Evolutionary conservation across 2,797 vertebrate species (phyloP).

Genomic region (Rhabdophis nuchalis): DNA sequence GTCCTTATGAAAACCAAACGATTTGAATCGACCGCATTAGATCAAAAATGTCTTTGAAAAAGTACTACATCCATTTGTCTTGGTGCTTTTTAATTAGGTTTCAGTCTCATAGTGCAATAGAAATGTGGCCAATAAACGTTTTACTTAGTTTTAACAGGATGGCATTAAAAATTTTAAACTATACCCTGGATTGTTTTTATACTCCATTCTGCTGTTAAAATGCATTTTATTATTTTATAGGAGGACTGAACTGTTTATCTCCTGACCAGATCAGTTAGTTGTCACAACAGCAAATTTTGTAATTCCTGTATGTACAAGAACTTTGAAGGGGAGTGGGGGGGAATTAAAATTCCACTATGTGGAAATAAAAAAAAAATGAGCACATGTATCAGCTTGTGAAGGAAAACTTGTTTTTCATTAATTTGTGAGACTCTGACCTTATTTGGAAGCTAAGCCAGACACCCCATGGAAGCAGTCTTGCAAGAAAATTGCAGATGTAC

Average conservation of each 20-base stretch:
- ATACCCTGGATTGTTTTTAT: background rate
- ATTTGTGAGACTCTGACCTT: background rate
- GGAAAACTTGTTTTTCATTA: background rate
- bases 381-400: background rate
- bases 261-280: background rate
- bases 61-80: background rate
- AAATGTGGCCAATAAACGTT: background rate
- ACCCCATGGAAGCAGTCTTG: background rate
- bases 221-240: background rate
- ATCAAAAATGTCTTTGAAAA: background rate
- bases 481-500: background rate
- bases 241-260: background rate
- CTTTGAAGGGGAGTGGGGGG: background rate
- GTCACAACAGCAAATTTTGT: background rate
- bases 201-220: background rate
- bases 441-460: background rate
- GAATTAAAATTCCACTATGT: conserved; percentile 16
- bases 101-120: background rate
- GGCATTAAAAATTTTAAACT: background rate
- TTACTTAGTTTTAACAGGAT: background rate
- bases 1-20: background rate
- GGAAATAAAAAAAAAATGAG: conserved; percentile 13
- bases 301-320: background rate
- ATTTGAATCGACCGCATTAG: background rate
- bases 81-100: background rate